Base-by-base conservation (phyloP, 2,888 invertebrate genomes). In the Ophion ellenae region DNA sequence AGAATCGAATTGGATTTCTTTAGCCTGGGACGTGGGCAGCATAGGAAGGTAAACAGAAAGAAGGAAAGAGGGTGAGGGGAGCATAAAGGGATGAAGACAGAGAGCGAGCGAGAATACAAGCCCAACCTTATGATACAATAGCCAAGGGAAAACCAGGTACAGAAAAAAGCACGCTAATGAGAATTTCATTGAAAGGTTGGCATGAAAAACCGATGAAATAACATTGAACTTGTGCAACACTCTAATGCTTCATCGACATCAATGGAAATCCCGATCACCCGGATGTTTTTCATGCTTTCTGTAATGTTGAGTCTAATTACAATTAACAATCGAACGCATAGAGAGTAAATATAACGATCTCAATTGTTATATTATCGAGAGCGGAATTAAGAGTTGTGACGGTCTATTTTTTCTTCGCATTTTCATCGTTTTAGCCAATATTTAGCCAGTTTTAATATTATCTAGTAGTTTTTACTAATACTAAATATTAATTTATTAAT, bases 1-100 rank as follows among this genome's bases (percentile, higher is more conserved):
- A 71, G 59, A 83, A 80, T 63, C 75, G 69, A 84, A 84, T 84
- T 84, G 71, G 76, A 80, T 84, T 84, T 76, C 70, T 80, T 17
- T 40, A 36, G 59, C 63, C 64, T 32, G 70, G 36, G 59, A 71
- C 64, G n/a, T n/a, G 28, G 53, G 28, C 40, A 28, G 63, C 17
- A 24, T 47, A 81, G 32, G 32, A 45, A 76, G 64, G 47, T 20
- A 64, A 75, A 64, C 36, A 67, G 67, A 45, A 14, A 63, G 17
- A 63, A 14, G n/a, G 40, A 80, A 10, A 80, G 53, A 66, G 36
- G 32, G 57, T 32, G 36, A 64, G 40, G 40, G 40, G 28, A 20
- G 10, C 36, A 63, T 4, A 71, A 53, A 61, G 40, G 11, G 17
- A 64, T n/a, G 20, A 24, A 66, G 32, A 67, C 10, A 53, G 57